Evolutionary conservation across 1,140 invertebrate species (phyloP).

Genomic region (Rhyacophila brunnea): DNA sequence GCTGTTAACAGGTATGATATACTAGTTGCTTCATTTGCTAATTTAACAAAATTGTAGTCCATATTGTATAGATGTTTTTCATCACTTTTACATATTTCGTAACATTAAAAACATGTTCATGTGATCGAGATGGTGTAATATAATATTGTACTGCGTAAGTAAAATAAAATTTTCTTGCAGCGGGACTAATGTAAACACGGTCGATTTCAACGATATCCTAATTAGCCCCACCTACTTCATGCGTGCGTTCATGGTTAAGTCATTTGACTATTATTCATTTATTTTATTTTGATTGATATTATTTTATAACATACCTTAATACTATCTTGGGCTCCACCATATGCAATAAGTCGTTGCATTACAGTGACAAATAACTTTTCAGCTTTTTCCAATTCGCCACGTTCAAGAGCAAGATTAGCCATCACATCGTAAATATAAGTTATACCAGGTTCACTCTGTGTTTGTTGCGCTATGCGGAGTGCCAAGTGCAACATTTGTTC

Average conservation of each 20-base stretch:
- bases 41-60: no score
- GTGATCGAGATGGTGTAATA: not conserved
- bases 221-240: not conserved
- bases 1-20: no score
- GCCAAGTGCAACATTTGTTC: constrained; percentile 83
- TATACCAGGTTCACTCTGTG: constrained; percentile 70
- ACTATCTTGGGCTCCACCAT: constrained; percentile 70
- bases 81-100: no score
- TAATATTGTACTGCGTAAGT: not conserved
- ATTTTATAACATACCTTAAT: constrained; percentile 56
- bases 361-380: constrained; percentile 80
- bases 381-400: constrained; percentile 75
- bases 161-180: not conserved
- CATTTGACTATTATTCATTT: not conserved
- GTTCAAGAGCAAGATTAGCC: constrained; percentile 84
- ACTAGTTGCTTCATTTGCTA: no score
- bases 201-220: not conserved
- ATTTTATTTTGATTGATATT: not conserved
- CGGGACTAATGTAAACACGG: not conserved
- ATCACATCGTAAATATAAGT: constrained; percentile 88
- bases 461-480: constrained; percentile 77
- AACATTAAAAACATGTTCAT: no score
- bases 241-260: not conserved
- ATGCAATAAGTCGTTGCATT: constrained; percentile 70
- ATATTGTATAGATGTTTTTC: no score